Conservation (phyloP, 2,113 vertebrate genomes). For the Erythrocebus patas region DNA sequence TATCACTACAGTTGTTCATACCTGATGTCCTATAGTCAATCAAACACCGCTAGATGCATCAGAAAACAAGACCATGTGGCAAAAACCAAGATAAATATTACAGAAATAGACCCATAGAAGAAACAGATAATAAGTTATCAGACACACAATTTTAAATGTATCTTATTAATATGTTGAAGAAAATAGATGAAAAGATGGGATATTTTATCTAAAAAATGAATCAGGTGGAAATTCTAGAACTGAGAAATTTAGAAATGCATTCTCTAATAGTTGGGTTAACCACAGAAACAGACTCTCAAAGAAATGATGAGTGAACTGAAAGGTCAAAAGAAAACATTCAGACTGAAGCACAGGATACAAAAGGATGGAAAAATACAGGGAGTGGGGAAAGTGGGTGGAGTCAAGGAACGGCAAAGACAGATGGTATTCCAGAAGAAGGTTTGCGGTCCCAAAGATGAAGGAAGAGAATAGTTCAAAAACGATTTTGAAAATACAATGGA, state of each 20-base stretch:
- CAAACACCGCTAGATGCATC: background rate
- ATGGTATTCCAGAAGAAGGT: background rate
- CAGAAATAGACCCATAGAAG: background rate
- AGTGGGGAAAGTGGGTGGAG: accelerated
- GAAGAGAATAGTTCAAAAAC: background rate
- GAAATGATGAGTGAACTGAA: background rate
- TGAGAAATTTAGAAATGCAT: background rate
- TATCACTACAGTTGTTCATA: background rate
- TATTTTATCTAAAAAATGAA: background rate
- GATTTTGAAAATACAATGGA: constrained; percentile 2
- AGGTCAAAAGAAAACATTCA: constrained; percentile 30
- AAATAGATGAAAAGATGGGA: background rate
- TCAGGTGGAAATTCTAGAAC: background rate
- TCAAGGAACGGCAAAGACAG: background rate
- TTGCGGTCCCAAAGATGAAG: background rate
- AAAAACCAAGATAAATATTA: constrained; percentile 13
- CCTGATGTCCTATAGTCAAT: background rate
- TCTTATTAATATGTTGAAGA: background rate
- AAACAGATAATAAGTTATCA: background rate
- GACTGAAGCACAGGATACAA: background rate
- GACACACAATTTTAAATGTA: background rate
- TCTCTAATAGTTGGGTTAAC: background rate
- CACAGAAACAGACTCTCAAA: constrained; percentile 8
- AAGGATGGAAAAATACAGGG: background rate
- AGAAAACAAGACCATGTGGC: background rate